Evolutionary conservation across 2,113 vertebrate genomes (phyloP), one percentile per base, ranked within the genome.

Genomic region (Strix aluco): DNA sequence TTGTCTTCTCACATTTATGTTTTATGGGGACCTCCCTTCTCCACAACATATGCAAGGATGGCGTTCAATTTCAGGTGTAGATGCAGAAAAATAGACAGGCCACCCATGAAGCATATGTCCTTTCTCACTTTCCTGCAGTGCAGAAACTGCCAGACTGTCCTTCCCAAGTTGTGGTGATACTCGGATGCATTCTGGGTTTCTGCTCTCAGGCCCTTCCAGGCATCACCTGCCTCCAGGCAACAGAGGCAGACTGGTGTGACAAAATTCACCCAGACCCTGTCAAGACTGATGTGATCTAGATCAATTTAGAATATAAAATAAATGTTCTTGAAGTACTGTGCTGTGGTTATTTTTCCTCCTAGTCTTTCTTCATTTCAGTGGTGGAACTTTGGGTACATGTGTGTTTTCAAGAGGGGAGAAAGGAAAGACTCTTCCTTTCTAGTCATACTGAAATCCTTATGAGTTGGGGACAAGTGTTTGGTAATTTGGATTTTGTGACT

Each of bases 401-500:
- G 13, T n/a, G 15, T 86, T 83, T 92, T 59, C 65, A 91, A 16
- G n/a, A 90, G 36, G 16, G 20, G n/a, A 77, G n/a, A 74, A 61
- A 63, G 10, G 7, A 34, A 22, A 91, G 15, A n/a, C 19, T 49
- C 30, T 58, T 67, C n/a, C 47, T 69, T 81, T 82, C 26, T 13
- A 92, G 8, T 10, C 9, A 11, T 22, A 23, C 38, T 62, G 59
- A 87, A 90, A 59, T 70, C 44, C 20, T 89, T 62, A 20, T 21
- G 13, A 46, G 27, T 61, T 36, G 12, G 22, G 51, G 27, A 58
- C 71, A 87, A 96, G 52, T 44, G 17, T 81, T 88, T 94, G 52
- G 52, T 86, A 55, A 77, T 77, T 69, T 81, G 57, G 13, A 26
- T 88, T 88, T 94, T 97, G 75, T 95, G 84, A 93, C 11, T 62